Base-by-base conservation (phyloP, 2,113 vertebrate genomes). In the Machaerirhynchus nigripectus region DNA sequence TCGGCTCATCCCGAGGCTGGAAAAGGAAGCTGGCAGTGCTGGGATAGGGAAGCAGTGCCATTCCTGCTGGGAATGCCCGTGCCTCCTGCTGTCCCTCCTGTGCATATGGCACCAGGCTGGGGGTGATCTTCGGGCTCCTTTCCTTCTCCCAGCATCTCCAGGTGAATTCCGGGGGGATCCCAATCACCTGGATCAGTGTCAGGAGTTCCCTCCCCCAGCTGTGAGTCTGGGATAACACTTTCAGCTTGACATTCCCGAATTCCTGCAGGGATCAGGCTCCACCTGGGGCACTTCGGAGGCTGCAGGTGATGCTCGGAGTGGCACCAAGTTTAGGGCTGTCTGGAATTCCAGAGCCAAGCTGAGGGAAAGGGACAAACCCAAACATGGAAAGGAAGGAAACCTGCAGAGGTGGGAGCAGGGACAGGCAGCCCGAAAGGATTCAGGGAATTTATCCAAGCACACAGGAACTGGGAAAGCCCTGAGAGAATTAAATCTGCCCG, bases 231-330 rank as follows among this genome's bases (percentile, higher is more conserved):
- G 55, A 8, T 18, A 9, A 64, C 4, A 0, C 5, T 53, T 20
- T 15, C 35, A 55, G 57, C 39, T 46, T 19, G 64, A 2, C 31
- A 15, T 86, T 86, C 57, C 68, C 6, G 1, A 2, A 9, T 67
- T 42, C 70, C 28, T 70, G 30, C 40, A 10, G 49, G 46, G 65
- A 22, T 6, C 10, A 7, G 11, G 23, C 27, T 68, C 49, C 37
- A 2, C 12, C 73, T 28, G 78, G 15, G 33, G 5, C 0, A 0
- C 5, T 24, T 20, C 3, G 50, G 63, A n/a, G 70, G 44, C 55
- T 69, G 44, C 35, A 52, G 73, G 21, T 1, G 33, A 16, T 13
- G 55, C 71, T 31, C 1, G 9, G 76, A 12, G n/a, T 2, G 0
- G 13, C 1, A 0, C 52, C 8, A 73, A 23, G 28, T 42, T 60